Conservation (phyloP, 2,888 invertebrate genomes). For the Drosophila demipolita region DNA sequence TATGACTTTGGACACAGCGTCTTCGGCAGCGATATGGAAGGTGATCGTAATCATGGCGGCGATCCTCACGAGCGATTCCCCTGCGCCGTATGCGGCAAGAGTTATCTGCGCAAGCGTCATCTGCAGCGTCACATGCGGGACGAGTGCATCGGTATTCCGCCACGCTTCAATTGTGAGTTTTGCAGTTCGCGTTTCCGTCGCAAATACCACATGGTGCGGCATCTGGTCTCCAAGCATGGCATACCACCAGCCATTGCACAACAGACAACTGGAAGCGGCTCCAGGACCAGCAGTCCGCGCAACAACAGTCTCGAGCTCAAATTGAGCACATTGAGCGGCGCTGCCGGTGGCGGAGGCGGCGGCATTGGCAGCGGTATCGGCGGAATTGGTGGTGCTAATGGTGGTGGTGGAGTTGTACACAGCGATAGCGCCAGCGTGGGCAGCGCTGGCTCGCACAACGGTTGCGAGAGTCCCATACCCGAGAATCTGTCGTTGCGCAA, state of each 20-base stretch:
- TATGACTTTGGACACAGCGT: constrained; percentile 66
- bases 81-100: constrained; percentile 87
- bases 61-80: constrained; percentile 84
- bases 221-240: constrained; percentile 85
- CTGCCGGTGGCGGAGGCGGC: constrained; percentile 1
- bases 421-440: constrained; percentile 64
- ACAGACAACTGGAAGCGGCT: constrained; percentile 73
- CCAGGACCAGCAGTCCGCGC: constrained; percentile 49
- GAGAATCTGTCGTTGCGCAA: constrained; percentile 83
- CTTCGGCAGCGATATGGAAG: constrained; percentile 57
- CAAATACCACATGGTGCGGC: constrained; percentile 86
- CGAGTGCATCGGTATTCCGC: constrained; percentile 86
- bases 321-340: constrained; percentile 9
- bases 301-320: constrained; percentile 47
- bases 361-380: constrained; percentile 10
- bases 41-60: constrained; percentile 2
- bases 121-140: constrained; percentile 87
- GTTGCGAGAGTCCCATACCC: constrained; percentile 80
- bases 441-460: constrained; percentile 72
- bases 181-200: constrained; percentile 86
- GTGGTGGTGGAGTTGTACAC: constrained; percentile 35
- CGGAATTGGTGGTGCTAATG: constrained; percentile 22
- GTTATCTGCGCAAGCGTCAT: constrained; percentile 87
- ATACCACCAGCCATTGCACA: constrained; percentile 80
- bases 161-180: constrained; percentile 86